Conservation (phyloP, 2,888 invertebrate genomes). For the Spicauda simplicius region DNA sequence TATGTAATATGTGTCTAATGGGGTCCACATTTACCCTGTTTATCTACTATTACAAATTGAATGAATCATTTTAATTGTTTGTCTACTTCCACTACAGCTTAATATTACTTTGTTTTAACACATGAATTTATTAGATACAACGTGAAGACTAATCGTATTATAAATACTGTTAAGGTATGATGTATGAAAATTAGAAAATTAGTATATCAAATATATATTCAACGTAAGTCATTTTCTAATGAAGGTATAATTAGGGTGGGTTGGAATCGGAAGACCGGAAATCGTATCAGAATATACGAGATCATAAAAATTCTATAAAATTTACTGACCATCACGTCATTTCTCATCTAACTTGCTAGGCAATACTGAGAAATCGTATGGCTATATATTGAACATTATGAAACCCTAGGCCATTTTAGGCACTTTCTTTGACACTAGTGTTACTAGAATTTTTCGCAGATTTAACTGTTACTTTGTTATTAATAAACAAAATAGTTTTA, state of each 20-base stretch:
- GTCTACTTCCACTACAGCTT: conserved; percentile 29
- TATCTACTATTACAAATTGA: conserved; percentile 51
- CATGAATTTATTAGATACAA: conserved; percentile 38
- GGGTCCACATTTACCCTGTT: conserved; percentile 44
- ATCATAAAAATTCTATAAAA: conserved; percentile 69
- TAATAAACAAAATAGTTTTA: conserved; percentile 80
- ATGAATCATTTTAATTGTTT: conserved; percentile 23
- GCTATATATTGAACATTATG: conserved; percentile 42
- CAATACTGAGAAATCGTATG: conserved; percentile 73
- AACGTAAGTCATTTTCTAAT: conserved; percentile 27
- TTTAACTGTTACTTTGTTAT: conserved; percentile 74
- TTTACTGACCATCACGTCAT: conserved; percentile 54
- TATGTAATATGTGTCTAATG: conserved; percentile 15
- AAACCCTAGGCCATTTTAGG: conserved; percentile 49
- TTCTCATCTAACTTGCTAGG: conserved; percentile 72
- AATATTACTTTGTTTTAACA: conserved; percentile 47
- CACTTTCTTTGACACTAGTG: conserved; percentile 47
- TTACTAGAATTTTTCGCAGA: conserved; percentile 55
- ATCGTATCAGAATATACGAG: conserved; percentile 64
- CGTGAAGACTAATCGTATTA: conserved; percentile 30
- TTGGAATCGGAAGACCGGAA: conserved; percentile 47
- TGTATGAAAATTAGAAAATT: conserved; percentile 35
- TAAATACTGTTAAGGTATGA: conserved; percentile 38
- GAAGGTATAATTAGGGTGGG: conserved; percentile 31
- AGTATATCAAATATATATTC: conserved; percentile 23